Base-by-base conservation (phyloP, 2,888 invertebrate genomes). In the Ormyrus thymus region DNA sequence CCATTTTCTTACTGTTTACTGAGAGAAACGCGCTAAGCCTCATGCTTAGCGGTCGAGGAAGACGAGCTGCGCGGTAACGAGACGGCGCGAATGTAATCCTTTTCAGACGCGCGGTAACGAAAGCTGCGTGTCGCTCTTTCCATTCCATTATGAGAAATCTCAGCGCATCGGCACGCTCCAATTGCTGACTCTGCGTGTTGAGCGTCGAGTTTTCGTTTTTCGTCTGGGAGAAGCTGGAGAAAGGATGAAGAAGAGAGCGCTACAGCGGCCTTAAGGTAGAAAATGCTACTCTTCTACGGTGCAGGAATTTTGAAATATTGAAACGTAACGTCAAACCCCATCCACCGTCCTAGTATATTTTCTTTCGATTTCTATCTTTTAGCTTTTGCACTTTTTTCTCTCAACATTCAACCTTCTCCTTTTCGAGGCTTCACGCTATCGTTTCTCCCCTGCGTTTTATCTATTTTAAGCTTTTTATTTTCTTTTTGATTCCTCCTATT, bases 291-390 rank as follows among this genome's bases (percentile, higher is more conserved):
- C 9, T 10, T 11, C 13, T 13, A 29, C 61, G 59, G 29, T 80
- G 78, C 71, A 80, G 76, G 83, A 83, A 84, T 84, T 85, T 83
- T 86, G 86, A 86, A 87, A 88, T 88, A 87, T 88, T 87, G 86
- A 87, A 88, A 86, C 82, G 84, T 83, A 81, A 85, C 83, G 83
- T 84, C 83, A 77, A 64, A 66, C 82, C 80, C 78, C 78, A 78
- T 81, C 81, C 81, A 50, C 61, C 64, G 29, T 77, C 7, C 65
- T 8, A 6, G 4, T 51, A 51, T 70, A 74, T 74, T 79, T 79
- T 79, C 11, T 69, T 62, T 68, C 73, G 59, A 77, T 73, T 69
- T 56, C 59, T 68, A 74, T 79, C 65, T 46, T 64, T 71, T 69
- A 69, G 48, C 58, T 76, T 56, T 59, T 51, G 68, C 43, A 71